Conservation (phyloP, 2,113 vertebrate genomes). For the Eublepharis macularius region DNA sequence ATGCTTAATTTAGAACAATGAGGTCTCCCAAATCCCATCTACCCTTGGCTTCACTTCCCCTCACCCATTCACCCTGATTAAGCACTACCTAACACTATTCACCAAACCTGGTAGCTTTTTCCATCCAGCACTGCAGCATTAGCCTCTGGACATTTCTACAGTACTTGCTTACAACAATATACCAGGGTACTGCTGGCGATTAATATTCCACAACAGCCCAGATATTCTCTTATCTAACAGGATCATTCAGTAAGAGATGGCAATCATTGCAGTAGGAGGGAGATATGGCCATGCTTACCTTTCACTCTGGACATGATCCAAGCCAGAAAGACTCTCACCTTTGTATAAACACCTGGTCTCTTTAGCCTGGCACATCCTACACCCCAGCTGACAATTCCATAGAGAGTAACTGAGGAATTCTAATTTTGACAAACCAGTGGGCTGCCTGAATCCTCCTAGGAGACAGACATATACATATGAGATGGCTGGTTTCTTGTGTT, state of each 20-base stretch:
- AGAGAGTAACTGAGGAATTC: slow-evolving; percentile 11
- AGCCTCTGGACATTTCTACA: background rate
- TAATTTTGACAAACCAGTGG: slow-evolving; percentile 29
- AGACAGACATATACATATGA: background rate
- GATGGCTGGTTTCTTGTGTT: background rate
- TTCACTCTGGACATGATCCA: slow-evolving; percentile 36
- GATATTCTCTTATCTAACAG: background rate
- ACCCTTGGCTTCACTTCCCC: too few species aligned
- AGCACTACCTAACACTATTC: too few species aligned
- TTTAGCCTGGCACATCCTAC: background rate
- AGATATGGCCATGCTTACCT: slow-evolving; percentile 4
- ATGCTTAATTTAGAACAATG: too few species aligned
- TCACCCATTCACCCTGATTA: too few species aligned
- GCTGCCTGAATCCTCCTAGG: slow-evolving; percentile 36
- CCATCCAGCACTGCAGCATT: background rate
- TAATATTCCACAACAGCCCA: background rate
- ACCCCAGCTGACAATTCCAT: slow-evolving; percentile 19
- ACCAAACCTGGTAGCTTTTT: background rate
- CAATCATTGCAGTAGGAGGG: background rate
- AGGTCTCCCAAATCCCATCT: too few species aligned
- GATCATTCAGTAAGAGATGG: background rate
- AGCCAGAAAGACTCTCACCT: slow-evolving; percentile 25
- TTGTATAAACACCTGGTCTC: slow-evolving; percentile 34
- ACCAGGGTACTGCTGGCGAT: too few species aligned
- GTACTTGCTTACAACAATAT: background rate